Evolutionary conservation across 2,797 vertebrate genomes (phyloP), one percentile per base, ranked within the genome.

Genomic region (Periparus ater): DNA sequence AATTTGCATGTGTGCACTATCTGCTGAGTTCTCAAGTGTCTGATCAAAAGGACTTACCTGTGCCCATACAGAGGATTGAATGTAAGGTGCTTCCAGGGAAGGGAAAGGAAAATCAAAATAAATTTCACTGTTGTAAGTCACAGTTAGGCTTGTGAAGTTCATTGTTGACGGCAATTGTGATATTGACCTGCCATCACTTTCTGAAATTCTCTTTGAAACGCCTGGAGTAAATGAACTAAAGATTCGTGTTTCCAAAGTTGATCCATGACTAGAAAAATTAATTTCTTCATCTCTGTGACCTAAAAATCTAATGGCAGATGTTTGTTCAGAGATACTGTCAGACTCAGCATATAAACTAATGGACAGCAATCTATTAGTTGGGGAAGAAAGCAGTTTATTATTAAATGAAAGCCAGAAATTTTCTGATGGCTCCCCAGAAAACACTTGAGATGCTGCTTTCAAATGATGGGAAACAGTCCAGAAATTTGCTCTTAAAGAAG

Each of bases 401-500:
- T 79, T 88, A 73, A 95, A 89, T 11, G 53, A 88, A 13, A 89
- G 42, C 81, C 93, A 84, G 51, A 68, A 51, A 30, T 80, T 90
- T 89, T 89, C 90, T 83, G 67, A 73, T 61, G 60, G 32, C 11
- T 89, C 66, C 40, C 50, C 61, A 92, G 88, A 58, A 85, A 88
- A 65, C 58, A 70, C 13, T 36, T 34, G 61, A 77, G 86, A 68
- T 22, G 18, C 29, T 87, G 94, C 91, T 60, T 89, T 86, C 42
- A 95, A 63, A 72, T 77, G 13, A 78, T 65, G 76, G 32, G 87
- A 85, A 83, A 45, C 21, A 44, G 85, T 88, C 94, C 91, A 93
- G 73, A 96, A 93, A 81, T 27, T 85, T 85, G 23, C 18, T 85
- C 44, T 88, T 87, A 96, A 91, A 65, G 93, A 95, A 70, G 95